Percentiles rank a stretch among this genome's conserved stretches.
Conservation (phyloP, 37 sponge, comb jelly and placozoan species). For the Agelas oroides region DNA sequence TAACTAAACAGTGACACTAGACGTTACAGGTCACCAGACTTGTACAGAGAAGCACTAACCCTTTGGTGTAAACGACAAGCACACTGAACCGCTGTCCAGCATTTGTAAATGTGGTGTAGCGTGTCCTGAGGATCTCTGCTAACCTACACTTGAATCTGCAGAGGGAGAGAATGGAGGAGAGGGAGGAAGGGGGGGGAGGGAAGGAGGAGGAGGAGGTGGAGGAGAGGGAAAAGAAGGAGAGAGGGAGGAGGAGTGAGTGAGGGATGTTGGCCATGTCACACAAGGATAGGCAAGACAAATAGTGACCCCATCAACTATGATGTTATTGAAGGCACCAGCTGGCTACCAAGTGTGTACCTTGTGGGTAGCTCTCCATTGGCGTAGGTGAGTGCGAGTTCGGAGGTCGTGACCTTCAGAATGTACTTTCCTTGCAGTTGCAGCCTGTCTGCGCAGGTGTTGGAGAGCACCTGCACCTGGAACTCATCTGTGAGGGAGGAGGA, state of each 20-base stretch:
- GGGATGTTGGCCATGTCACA: slow-evolving; percentile 21
- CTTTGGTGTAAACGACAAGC: not conserved
- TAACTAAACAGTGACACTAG: too few relatives aligned
- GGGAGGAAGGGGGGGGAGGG: too few relatives aligned
- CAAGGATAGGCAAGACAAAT: too few relatives aligned
- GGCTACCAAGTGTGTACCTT: too few relatives aligned
- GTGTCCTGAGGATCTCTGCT: not conserved
- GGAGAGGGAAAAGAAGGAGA: not conserved
- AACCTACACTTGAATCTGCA: not conserved
- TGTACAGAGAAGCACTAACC: not conserved
- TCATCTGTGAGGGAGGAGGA: slow-evolving; percentile 2
- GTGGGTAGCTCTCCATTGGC: slow-evolving; percentile 4
- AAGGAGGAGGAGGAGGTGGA: not conserved
- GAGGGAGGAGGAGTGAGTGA: slow-evolving; percentile 15
- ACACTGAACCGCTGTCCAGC: slow-evolving; percentile 12
- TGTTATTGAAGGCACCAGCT: too few relatives aligned
- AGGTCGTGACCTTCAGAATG: slow-evolving; percentile 3
- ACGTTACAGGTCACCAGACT: too few relatives aligned
- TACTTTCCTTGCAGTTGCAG: slow-evolving; percentile 11
- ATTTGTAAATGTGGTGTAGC: not conserved
- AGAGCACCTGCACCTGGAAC: slow-evolving; percentile 9
- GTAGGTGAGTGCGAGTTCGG: not conserved
- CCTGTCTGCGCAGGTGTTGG: not conserved
- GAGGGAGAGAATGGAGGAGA: not conserved
- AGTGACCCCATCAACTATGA: too few relatives aligned